Evolutionary conservation across 2,113 vertebrate species (phyloP).

Genomic region (Gymnobelideus leadbeateri): DNA sequence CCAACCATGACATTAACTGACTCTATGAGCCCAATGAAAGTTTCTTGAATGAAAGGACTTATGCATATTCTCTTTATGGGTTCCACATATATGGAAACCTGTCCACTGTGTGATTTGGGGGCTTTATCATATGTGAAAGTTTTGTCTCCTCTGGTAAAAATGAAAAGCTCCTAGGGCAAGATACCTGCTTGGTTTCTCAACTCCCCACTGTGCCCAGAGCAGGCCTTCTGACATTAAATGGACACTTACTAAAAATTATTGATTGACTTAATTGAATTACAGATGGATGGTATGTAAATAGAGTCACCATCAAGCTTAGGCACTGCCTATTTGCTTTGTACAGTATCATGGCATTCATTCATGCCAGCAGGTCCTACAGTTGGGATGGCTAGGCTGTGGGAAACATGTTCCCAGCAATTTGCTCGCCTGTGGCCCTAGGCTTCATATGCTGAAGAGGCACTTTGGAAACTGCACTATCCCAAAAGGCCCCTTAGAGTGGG

Average conservation of each 20-base stretch:
- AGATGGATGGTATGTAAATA: not conserved
- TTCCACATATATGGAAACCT: not conserved
- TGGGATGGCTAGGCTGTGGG: not conserved
- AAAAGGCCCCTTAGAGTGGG: not conserved
- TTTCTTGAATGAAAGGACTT: not conserved
- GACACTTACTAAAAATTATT: not conserved
- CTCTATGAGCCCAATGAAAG: not conserved
- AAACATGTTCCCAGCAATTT: not conserved
- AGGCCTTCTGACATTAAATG: not conserved
- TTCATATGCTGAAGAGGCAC: not conserved
- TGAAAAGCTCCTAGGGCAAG: not conserved
- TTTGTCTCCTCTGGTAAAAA: not conserved
- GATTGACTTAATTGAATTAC: not conserved
- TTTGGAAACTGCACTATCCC: not conserved
- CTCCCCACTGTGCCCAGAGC: not conserved
- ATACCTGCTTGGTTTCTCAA: not conserved
- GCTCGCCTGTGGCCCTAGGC: not conserved
- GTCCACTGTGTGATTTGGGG: too few relatives aligned
- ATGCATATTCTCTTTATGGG: not conserved
- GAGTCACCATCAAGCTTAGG: not conserved
- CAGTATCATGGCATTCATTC: not conserved
- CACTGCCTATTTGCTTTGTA: not conserved
- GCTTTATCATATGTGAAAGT: not conserved
- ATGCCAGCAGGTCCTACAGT: not conserved
- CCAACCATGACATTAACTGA: not conserved